These are phyloP conservation scores for Pedionomus torquatus DNA, from an alignment of 2,113 vertebrate genomes.

Conservation along the genomic window DNA sequence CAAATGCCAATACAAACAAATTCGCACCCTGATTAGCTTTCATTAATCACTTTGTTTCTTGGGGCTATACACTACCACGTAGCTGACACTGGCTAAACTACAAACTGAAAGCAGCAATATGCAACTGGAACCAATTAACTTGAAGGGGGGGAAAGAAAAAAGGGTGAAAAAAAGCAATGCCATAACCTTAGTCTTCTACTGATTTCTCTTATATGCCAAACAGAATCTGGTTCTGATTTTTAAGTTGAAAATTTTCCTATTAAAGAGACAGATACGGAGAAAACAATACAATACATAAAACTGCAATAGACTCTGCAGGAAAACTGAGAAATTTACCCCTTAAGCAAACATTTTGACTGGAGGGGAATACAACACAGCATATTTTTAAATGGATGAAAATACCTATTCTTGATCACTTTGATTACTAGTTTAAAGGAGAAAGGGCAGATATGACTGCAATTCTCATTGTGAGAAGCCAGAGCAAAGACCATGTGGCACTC, in stretches of 20 bases:
- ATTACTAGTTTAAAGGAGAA: background rate
- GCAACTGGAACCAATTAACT: background rate
- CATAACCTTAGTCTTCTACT: background rate
- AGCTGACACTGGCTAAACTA: background rate
- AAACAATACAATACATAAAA: background rate
- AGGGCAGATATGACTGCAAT: background rate
- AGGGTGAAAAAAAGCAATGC: too few species aligned
- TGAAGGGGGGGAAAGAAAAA: too few species aligned
- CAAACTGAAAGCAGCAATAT: background rate
- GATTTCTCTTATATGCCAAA: background rate
- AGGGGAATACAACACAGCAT: background rate
- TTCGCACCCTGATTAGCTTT: background rate
- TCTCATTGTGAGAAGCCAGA: background rate
- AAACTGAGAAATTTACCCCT: background rate
- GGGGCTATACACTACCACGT: background rate
- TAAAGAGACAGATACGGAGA: background rate
- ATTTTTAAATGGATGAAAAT: background rate
- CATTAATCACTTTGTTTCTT: constrained; percentile 29
- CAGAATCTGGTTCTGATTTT: background rate
- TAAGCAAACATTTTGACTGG: background rate
- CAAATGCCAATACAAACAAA: background rate
- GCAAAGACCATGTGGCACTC: background rate
- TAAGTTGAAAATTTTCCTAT: background rate
- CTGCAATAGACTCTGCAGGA: background rate
- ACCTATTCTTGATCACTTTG: background rate